Base-by-base conservation (phyloP, 2,113 vertebrate species). In the Ictidomys tridecemlineatus region DNA sequence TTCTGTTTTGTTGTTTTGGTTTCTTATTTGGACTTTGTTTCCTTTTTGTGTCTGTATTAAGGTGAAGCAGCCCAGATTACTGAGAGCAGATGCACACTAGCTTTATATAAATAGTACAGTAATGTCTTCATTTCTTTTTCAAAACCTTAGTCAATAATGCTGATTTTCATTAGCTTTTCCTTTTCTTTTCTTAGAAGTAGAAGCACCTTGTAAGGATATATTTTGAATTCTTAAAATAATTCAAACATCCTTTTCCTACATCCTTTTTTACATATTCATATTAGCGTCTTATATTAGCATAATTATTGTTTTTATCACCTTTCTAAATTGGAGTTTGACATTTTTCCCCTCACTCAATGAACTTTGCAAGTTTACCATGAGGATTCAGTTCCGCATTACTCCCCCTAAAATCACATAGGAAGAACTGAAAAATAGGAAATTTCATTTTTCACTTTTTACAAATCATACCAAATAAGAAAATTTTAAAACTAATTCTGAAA, bases 391-490 rank as follows among this genome's bases (percentile, higher is more conserved):
- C 37, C 72, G 73, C 72, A 76, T 34, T 94, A 18, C 8, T 67
- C 12, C 61, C 34, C n/a, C 32, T 91, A 53, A 72, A 88, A 84
- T 20, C 56, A 39, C 83, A 78, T 53, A 85, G 26, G 45, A 84
- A 95, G 24, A 87, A 86, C 28, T 86, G 6, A 80, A 72, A 95
- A 92, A 61, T 45, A 86, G 20, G 30, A 45, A 80, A 37, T 74
- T 90, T 76, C 28, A 94, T 83, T 96, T 96, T 86, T 80, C 4
- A 63, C n/a, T 17, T 45, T 72, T 95, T 91, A 18, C 53, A 90
- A 90, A 85, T 90, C 72, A 88, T 45, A 95, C n/a, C 37, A 79
- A 86, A 85, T 76, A 73, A 94, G 45, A 94, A 94, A 85, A 78
- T 42, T 28, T 73, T 88, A 95, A 96, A 77, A 74, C 8, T 28